A percentile compares a stretch with the other conserved stretches of the same genome.
phyloP scores from a whole-genome alignment of 2,888 invertebrate genomes.

The Lochmaea crataegi region DNA sequence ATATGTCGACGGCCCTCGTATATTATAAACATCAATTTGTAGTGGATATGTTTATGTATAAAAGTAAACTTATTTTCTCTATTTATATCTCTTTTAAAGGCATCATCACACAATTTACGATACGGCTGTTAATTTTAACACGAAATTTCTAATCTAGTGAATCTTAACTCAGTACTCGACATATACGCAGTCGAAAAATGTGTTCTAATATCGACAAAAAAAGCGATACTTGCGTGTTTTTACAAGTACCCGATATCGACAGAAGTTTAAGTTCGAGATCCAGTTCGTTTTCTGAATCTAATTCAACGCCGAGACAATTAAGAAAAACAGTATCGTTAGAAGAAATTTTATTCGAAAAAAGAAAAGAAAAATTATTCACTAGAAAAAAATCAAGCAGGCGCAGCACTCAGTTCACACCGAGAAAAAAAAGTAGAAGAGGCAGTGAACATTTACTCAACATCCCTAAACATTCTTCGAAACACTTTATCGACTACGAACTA shows the following conservation, averaged over 20 bases:
- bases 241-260: conserved; percentile 35
- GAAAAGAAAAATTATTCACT: conserved; percentile 23
- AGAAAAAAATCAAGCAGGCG: conserved; percentile 34
- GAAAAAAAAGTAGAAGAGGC: conserved; percentile 14
- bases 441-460: background rate
- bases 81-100: conserved; percentile 42
- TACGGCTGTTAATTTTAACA: conserved; percentile 39
- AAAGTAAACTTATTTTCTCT: conserved; percentile 38
- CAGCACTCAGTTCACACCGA: conserved; percentile 38
- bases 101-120: conserved; percentile 41
- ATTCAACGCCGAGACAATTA: conserved; percentile 2
- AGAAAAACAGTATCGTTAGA: conserved; percentile 40
- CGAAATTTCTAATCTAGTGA: conserved; percentile 29
- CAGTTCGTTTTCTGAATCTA: conserved; percentile 31
- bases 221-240: conserved; percentile 29
- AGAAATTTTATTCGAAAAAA: conserved; percentile 33
- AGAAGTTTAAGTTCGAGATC: conserved; percentile 26
- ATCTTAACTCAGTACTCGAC: conserved; percentile 6
- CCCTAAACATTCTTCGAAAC: background rate
- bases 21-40: conserved; percentile 26
- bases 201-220: conserved; percentile 28
- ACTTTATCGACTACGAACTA: background rate
- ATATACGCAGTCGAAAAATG: conserved; percentile 31
- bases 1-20: conserved; percentile 13
- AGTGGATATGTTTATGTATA: conserved; percentile 41